Evolutionary conservation across 1,140 invertebrate species (phyloP).

Genomic region (Pseudomyrmex pallidus): DNA sequence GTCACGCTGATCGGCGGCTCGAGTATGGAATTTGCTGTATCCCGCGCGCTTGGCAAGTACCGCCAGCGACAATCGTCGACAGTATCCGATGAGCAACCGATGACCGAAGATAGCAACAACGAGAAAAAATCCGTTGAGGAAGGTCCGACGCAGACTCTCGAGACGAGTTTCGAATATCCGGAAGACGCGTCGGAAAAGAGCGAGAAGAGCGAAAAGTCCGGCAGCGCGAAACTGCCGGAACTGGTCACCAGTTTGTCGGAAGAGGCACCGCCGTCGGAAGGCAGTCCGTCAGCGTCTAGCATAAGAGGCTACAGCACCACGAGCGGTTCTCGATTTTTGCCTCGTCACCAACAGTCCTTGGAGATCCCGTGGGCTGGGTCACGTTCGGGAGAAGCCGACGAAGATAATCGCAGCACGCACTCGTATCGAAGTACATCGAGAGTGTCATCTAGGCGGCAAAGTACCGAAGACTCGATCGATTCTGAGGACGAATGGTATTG

Average conservation of each 20-base stretch:
- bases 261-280: conserved; percentile 85
- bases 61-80: conserved; percentile 90
- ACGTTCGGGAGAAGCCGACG: conserved; percentile 89
- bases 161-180: conserved; percentile 78
- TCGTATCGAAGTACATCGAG: conserved; percentile 93
- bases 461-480: conserved; percentile 96
- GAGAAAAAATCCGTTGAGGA: conserved; percentile 82
- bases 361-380: conserved; percentile 90
- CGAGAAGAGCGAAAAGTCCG: conserved; percentile 78
- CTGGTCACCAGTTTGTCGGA: conserved; percentile 82
- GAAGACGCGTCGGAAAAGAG: conserved; percentile 80
- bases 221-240: conserved; percentile 81
- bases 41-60: conserved; percentile 92
- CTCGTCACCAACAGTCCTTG: conserved; percentile 91
- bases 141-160: conserved; percentile 69
- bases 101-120: conserved; percentile 84
- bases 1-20: conserved; percentile 87
- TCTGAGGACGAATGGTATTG: conserved; percentile 97
- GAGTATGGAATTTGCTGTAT: conserved; percentile 93
- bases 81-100: conserved; percentile 88
- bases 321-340: conserved; percentile 86
- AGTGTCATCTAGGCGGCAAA: conserved; percentile 94
- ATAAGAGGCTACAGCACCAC: conserved; percentile 84
- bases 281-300: conserved; percentile 88
- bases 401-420: conserved; percentile 94